These are phyloP conservation scores for Callosobruchus maculatus DNA, from an alignment of 2,888 invertebrate species.

Conservation along the genomic window DNA sequence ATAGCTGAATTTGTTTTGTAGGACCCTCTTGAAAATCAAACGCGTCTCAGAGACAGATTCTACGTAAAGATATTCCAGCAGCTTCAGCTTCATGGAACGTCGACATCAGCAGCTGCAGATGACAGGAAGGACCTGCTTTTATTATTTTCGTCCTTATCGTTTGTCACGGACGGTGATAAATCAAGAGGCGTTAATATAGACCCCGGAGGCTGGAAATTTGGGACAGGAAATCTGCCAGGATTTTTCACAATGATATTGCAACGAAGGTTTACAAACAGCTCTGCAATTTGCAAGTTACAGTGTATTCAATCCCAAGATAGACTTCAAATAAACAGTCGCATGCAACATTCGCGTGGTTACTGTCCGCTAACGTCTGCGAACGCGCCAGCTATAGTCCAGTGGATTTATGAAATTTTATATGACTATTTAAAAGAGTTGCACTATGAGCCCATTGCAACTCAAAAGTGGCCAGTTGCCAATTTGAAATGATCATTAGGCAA, in stretches of 20 bases:
- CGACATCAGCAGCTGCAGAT: neutral
- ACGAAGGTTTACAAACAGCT: no score
- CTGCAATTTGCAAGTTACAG: no score
- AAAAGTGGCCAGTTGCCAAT: no score
- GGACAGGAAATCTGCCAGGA: neutral
- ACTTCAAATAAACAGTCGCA: no score
- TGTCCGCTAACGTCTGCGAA: no score
- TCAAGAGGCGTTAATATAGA: neutral
- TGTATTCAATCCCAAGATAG: no score
- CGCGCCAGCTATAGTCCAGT: no score
- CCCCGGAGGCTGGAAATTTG: neutral
- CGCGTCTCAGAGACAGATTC: neutral
- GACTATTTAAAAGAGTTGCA: no score
- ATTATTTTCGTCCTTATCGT: neutral
- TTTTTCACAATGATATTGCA: neutral
- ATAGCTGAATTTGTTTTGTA: neutral
- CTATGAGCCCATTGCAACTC: no score
- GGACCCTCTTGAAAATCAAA: neutral
- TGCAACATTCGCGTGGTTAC: no score
- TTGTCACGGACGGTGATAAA: neutral
- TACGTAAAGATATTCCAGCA: neutral
- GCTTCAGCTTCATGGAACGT: neutral
- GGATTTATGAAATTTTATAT: no score
- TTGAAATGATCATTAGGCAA: no score
- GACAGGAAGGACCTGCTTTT: neutral